Percentiles rank a stretch among this genome's conserved stretches.
These are phyloP conservation scores for Musca vetustissima DNA, from an alignment of 1,140 invertebrate species.

Conservation along the genomic window DNA sequence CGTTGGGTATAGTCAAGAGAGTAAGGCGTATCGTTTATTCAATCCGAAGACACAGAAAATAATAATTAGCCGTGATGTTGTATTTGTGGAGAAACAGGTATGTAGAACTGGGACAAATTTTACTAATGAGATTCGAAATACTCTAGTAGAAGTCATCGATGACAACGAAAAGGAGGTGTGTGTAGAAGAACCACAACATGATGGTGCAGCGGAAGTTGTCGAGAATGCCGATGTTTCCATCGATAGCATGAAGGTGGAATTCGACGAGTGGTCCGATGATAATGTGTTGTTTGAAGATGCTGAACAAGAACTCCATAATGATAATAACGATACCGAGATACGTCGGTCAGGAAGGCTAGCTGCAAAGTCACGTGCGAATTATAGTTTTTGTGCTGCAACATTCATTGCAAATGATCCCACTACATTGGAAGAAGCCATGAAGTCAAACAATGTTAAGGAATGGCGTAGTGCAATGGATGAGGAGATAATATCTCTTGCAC, in stretches of 20 bases:
- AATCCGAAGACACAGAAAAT: constrained; percentile 37
- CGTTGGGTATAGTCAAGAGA: constrained; percentile 40
- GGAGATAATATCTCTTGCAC: not conserved
- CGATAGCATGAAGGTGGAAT: not conserved
- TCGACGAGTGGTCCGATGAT: not conserved
- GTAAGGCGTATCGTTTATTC: constrained; percentile 42
- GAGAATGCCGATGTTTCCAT: not conserved
- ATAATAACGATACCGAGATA: not conserved
- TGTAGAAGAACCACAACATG: not conserved
- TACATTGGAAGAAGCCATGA: constrained; percentile 12
- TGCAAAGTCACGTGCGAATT: not conserved
- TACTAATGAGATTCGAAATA: not conserved
- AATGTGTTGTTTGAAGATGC: not conserved
- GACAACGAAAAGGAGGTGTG: not conserved
- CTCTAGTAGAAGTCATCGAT: not conserved
- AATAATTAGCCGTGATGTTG: constrained; percentile 40
- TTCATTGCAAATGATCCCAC: constrained; percentile 6
- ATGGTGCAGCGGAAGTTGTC: not conserved
- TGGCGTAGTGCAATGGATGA: not conserved
- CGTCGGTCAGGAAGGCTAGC: not conserved
- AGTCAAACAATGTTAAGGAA: not conserved
- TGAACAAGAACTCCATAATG: not conserved
- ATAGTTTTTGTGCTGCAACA: not conserved
- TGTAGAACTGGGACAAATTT: not conserved
- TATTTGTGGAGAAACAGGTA: constrained; percentile 32